Evolutionary conservation across 2,888 invertebrate genomes (phyloP).

Genomic region (Diarsia brunnea): DNA sequence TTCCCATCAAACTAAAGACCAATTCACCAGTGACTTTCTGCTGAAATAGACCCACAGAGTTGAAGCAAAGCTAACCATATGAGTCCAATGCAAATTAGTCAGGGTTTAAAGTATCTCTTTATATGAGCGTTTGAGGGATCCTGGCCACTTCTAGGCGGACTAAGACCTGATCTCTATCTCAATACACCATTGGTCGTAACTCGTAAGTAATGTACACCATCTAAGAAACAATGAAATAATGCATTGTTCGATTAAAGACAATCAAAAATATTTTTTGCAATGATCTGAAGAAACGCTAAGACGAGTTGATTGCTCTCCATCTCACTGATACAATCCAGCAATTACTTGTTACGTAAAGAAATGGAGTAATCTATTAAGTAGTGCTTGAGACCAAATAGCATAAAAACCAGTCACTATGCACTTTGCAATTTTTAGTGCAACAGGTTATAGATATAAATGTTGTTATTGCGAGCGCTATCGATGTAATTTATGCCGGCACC

Average conservation of each 20-base stretch:
- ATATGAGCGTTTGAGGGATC: not conserved
- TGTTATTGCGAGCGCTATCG: slow-evolving; percentile 39
- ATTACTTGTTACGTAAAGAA: slow-evolving; percentile 44
- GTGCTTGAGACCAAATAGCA: slow-evolving; percentile 16
- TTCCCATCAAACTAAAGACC: not conserved
- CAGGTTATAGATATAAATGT: slow-evolving; percentile 51
- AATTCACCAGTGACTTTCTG: not conserved
- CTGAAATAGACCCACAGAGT: not conserved
- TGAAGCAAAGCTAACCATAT: not conserved
- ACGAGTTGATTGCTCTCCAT: slow-evolving; percentile 31
- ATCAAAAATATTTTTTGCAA: slow-evolving; percentile 19
- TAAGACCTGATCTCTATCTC: not conserved
- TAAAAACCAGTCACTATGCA: slow-evolving; percentile 49
- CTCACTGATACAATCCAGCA: slow-evolving; percentile 11
- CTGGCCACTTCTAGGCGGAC: not conserved
- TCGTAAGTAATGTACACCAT: not conserved
- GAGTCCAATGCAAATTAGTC: not conserved
- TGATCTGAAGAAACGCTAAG: slow-evolving; percentile 16
- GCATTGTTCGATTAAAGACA: not conserved
- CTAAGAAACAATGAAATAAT: not conserved
- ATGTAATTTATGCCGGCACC: slow-evolving; percentile 30
- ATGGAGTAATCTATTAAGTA: slow-evolving; percentile 40
- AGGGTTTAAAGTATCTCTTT: not conserved
- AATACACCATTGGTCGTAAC: not conserved
- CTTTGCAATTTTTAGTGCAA: slow-evolving; percentile 51